These are phyloP conservation scores for Oreohelix idahoensis DNA, from an alignment of 1,140 invertebrate genomes.

Conservation along the genomic window DNA sequence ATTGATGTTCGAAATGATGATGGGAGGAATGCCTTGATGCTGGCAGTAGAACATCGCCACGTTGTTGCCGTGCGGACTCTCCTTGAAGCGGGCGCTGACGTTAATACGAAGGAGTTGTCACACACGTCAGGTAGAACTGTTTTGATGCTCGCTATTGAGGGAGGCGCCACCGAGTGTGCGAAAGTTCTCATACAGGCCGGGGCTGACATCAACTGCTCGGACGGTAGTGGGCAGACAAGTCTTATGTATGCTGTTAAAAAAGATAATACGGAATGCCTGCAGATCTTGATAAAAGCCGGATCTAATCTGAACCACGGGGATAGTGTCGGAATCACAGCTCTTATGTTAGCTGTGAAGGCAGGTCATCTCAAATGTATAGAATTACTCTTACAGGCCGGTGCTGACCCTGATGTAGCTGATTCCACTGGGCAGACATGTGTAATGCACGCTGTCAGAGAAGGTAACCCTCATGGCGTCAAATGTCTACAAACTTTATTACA, in stretches of 20 bases:
- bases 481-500: neutral
- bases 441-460: neutral
- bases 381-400: neutral
- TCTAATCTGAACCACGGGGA: neutral
- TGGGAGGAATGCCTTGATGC: neutral
- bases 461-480: neutral
- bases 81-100: neutral
- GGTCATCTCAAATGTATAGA: conserved; percentile 4
- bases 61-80: neutral
- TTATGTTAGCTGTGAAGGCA: neutral
- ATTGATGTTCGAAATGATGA: conserved; percentile 2
- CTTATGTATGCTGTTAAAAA: neutral
- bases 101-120: neutral
- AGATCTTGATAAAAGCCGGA: neutral
- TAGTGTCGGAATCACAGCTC: neutral
- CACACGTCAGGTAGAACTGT: neutral
- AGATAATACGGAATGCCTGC: neutral
- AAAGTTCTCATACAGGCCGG: neutral
- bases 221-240: conserved; percentile 5
- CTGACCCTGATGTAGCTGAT: neutral
- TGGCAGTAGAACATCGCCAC: neutral
- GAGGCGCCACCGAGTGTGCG: neutral
- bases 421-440: neutral
- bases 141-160: neutral
- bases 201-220: neutral